Base-by-base conservation (phyloP, 2,113 vertebrate species). In the Pardalotus punctatus region DNA sequence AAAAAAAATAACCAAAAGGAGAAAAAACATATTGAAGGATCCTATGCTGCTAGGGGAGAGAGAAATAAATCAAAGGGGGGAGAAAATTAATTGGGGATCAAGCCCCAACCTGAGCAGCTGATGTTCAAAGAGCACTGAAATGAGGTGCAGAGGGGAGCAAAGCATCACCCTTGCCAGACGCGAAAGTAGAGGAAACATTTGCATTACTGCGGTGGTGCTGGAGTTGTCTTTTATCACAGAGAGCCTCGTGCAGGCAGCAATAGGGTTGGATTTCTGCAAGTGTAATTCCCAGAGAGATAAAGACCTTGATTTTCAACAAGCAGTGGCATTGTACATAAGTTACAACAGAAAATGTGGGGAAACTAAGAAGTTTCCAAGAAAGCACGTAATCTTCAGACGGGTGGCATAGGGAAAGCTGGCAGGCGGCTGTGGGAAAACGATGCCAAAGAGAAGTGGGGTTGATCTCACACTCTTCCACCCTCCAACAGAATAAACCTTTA, bases 201-300 rank as follows among this genome's bases (percentile, higher is more conserved):
- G 40, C 51, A 35, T 45, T 8, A 10, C 81, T 61, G 70, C 1
- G 0, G 71, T 12, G 4, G 42, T 2, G 2, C 40, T 4, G 51
- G 81, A 82, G 73, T 4, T 8, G 3, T 47, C 53, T 89, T 87
- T 85, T 61, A 35, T 77, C 58, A 25, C 0, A 35, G 79, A 70
- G 73, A 81, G 54, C 66, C 66, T 47, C 0, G 0, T 10, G 2
- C 56, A 72, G 82, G 77, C 81, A 70, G 28, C 1, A 33, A 33
- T 14, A 62, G 76, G 92, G 90, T 80, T 72, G 57, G 47, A 77
- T 80, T 85, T 94, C 65, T 53, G 78, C 94, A 95, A 87, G 96
- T 95, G 87, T 88, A 81, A 96, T 83, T 95, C 91, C 94, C 94
- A 95, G 31, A 31, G 84, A 91, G 94, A 94, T 93, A 81, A 94